phyloP scores from a whole-genome alignment of 2,888 invertebrate genomes.

The Dolomedes plantarius region DNA sequence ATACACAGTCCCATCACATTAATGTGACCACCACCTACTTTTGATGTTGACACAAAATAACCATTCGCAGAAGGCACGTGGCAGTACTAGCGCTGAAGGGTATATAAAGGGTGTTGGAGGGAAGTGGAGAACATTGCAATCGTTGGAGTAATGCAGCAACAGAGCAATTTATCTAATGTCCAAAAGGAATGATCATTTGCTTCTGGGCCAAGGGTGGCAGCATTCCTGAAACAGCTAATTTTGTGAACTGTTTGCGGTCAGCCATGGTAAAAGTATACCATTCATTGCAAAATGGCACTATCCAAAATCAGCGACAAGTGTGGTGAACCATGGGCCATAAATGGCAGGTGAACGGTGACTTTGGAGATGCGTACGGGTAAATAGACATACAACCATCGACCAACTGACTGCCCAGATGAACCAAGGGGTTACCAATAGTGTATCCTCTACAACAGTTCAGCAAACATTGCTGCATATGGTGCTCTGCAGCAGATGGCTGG shows the following conservation, averaged over 20 bases:
- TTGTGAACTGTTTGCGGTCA: too few relatives aligned
- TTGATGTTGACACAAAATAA: constrained; percentile 69
- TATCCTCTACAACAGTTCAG: too few relatives aligned
- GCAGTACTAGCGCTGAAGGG: background rate
- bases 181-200: background rate
- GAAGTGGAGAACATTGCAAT: background rate
- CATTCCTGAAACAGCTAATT: too few relatives aligned
- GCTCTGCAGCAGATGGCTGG: too few relatives aligned
- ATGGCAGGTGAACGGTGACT: background rate
- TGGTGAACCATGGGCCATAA: too few relatives aligned
- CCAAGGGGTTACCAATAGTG: too few relatives aligned
- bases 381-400: too few relatives aligned
- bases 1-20: constrained; percentile 75
- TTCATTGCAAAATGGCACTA: background rate
- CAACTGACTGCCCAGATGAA: too few relatives aligned
- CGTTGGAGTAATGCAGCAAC: background rate
- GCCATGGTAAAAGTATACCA: too few relatives aligned
- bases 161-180: background rate
- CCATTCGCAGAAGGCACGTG: background rate
- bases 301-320: background rate
- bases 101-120: background rate
- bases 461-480: too few relatives aligned
- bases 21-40: too few relatives aligned
- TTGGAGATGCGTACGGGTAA: background rate
- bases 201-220: background rate